Conservation (phyloP, 2,888 invertebrate species). For the Spodoptera picta region DNA sequence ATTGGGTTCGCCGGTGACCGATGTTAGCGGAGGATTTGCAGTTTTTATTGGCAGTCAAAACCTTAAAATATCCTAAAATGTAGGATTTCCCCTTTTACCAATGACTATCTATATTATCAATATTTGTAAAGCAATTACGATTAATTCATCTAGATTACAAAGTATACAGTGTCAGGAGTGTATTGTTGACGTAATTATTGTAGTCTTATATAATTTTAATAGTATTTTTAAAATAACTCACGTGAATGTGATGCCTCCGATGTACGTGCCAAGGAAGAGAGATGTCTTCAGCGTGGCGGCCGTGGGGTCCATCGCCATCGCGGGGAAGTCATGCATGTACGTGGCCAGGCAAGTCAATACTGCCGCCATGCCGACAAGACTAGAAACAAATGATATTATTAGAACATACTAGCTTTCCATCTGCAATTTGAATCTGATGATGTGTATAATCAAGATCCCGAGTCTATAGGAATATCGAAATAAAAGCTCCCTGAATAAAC, state of each 20-base stretch:
- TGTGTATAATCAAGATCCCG: too few relatives aligned
- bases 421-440: too few relatives aligned
- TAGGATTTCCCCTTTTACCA: too few relatives aligned
- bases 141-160: too few relatives aligned
- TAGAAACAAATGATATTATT: conserved; percentile 67
- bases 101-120: too few relatives aligned
- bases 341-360: conserved; percentile 95
- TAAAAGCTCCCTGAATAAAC: background rate
- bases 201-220: background rate
- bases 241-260: conserved; percentile 97
- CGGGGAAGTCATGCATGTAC: conserved; percentile 94
- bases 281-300: conserved; percentile 94
- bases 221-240: conserved; percentile 64
- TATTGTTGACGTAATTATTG: conserved; percentile 16
- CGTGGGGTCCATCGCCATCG: conserved; percentile 94
- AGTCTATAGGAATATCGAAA: too few relatives aligned
- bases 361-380: conserved; percentile 96
- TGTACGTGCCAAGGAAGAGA: conserved; percentile 95
- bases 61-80: too few relatives aligned
- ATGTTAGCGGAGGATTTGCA: too few relatives aligned
- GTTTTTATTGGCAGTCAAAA: too few relatives aligned
- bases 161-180: conserved; percentile 12
- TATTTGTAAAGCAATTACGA: too few relatives aligned
- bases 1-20: too few relatives aligned
- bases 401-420: too few relatives aligned